A percentile compares a stretch with the other conserved stretches of the same genome.
These are phyloP conservation scores for Cyphomyrus plagiostoma DNA, from an alignment of 2,113 vertebrate species.

Conservation along the genomic window DNA sequence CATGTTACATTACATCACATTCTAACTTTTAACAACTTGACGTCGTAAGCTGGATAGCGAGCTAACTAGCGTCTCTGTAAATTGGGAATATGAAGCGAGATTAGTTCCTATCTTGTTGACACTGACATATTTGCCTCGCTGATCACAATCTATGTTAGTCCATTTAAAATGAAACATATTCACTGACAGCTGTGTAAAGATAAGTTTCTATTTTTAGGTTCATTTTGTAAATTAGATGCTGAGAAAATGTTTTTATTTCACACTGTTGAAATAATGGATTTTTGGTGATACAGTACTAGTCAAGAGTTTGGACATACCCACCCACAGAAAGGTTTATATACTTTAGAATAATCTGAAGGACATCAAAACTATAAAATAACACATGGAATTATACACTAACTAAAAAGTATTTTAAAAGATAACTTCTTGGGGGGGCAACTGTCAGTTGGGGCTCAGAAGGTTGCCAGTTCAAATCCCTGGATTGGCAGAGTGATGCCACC, in stretches of 20 bases:
- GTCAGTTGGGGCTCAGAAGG: neutral
- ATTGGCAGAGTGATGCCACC: neutral
- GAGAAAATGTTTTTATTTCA: neutral
- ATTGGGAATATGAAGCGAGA: neutral
- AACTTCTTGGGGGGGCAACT: neutral
- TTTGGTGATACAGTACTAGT: neutral
- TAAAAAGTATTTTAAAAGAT: neutral
- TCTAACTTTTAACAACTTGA: neutral
- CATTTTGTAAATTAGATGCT: neutral
- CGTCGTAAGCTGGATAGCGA: neutral
- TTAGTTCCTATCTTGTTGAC: neutral
- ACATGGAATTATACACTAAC: neutral
- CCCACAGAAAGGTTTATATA: neutral
- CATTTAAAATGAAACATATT: neutral
- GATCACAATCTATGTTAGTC: neutral
- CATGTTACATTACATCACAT: neutral
- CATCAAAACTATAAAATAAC: neutral
- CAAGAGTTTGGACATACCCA: neutral
- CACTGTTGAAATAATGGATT: neutral
- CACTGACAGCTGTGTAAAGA: neutral
- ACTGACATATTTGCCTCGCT: neutral
- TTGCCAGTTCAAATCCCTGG: neutral
- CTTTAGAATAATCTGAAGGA: neutral
- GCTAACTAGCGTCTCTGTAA: neutral
- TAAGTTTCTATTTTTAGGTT: neutral